Conservation (phyloP, 2,888 invertebrate genomes). For the Lithophane leautieri region DNA sequence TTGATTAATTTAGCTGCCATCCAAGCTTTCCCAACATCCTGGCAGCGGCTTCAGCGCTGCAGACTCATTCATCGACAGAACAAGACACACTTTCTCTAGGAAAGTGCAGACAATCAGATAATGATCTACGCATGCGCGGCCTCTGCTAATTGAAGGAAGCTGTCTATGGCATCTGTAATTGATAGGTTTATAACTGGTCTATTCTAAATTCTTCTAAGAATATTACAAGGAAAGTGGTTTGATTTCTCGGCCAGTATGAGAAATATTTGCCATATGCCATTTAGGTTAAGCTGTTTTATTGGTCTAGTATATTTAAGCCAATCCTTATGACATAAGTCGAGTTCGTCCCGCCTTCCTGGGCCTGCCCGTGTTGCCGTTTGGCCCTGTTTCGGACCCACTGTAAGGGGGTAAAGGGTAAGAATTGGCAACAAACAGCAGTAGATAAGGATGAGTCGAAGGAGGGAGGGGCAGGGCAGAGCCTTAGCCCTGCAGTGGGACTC, state of each 20-base stretch:
- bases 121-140: conserved; percentile 18
- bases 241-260: not conserved
- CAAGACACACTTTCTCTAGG: conserved; percentile 39
- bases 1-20: conserved; percentile 4
- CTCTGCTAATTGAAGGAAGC: conserved; percentile 25
- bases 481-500: no score
- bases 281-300: not conserved
- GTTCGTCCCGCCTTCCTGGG: not conserved
- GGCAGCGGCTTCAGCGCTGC: not conserved
- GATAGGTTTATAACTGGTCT: conserved; percentile 13
- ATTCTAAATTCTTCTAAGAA: not conserved
- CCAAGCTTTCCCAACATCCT: conserved; percentile 13
- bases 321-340: not conserved
- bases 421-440: not conserved
- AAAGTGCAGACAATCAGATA: conserved; percentile 28
- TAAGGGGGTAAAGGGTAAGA: not conserved
- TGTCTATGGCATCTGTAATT: not conserved
- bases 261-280: no score
- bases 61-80: not conserved
- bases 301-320: not conserved
- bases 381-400: not conserved
- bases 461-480: not conserved
- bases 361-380: not conserved
- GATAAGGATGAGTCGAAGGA: not conserved
- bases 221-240: not conserved